phyloP scores from a whole-genome alignment of 2,113 vertebrate species.

The Dicaeum eximium region DNA sequence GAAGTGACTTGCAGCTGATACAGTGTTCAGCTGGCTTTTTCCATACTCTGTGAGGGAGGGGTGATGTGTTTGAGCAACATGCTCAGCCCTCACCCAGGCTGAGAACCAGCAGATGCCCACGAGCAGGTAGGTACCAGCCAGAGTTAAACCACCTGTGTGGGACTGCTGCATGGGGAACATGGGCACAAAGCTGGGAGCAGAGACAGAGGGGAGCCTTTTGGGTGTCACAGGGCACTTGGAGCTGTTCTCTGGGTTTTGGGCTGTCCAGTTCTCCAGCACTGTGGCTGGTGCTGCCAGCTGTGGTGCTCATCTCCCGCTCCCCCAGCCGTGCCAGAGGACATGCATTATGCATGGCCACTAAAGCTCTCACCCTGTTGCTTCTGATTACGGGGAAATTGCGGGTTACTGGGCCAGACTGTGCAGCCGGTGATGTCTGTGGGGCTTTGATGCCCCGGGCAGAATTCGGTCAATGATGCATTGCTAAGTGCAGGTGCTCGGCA shows the following conservation, averaged over 20 bases:
- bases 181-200: neutral
- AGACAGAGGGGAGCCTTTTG: neutral
- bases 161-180: neutral
- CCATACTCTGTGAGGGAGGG: neutral
- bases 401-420: neutral
- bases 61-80: neutral
- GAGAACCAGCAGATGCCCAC: neutral
- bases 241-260: neutral
- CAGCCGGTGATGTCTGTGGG: neutral
- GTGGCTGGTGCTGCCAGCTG: rapidly evolving
- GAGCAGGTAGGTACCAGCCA: neutral
- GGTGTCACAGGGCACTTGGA: neutral
- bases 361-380: slow-evolving; percentile 19
- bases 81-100: neutral
- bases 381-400: neutral
- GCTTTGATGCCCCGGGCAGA: neutral
- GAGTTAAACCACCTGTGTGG: neutral
- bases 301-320: neutral
- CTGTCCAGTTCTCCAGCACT: rapidly evolving
- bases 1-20: neutral
- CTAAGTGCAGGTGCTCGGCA: neutral
- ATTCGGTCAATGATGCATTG: neutral
- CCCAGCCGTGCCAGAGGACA: neutral
- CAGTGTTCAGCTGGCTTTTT: neutral
- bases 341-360: neutral